These are phyloP conservation scores for Eupithecia dodoneata DNA, from an alignment of 2,888 invertebrate species.

Conservation along the genomic window DNA sequence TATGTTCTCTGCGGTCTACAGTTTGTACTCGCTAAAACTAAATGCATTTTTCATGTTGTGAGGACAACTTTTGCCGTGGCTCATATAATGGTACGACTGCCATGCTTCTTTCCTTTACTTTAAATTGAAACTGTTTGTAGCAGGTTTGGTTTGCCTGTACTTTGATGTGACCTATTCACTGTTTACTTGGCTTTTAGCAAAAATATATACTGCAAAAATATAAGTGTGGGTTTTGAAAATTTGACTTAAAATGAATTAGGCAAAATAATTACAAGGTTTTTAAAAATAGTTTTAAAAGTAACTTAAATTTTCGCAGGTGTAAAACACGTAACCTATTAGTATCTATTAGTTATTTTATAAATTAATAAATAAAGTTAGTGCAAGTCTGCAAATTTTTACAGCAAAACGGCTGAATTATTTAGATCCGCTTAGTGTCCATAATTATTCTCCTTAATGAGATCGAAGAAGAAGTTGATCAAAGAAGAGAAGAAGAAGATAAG, in stretches of 20 bases:
- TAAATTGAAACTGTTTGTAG: constrained; percentile 11
- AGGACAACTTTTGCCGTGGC: constrained; percentile 67
- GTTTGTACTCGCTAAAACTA: constrained; percentile 59
- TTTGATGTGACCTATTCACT: background rate
- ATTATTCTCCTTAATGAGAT: background rate
- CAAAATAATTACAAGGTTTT: background rate
- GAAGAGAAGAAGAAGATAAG: too few relatives aligned
- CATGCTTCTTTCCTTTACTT: constrained; percentile 17
- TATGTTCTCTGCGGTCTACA: constrained; percentile 23
- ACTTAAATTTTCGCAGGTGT: background rate
- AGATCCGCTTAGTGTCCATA: too few relatives aligned
- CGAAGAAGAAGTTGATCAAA: too few relatives aligned
- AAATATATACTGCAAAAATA: background rate
- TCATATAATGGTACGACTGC: constrained; percentile 51
- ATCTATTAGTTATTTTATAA: background rate
- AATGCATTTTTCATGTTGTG: constrained; percentile 82
- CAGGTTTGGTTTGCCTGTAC: background rate
- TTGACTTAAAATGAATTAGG: background rate
- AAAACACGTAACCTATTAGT: background rate
- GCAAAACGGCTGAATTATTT: background rate
- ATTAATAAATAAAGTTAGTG: too few relatives aligned
- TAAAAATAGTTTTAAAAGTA: background rate
- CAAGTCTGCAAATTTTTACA: background rate
- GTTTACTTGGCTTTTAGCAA: background rate
- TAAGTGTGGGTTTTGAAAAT: background rate